These are phyloP conservation scores for Anarsia innoxiella DNA, from an alignment of 2,888 invertebrate species.

Conservation along the genomic window DNA sequence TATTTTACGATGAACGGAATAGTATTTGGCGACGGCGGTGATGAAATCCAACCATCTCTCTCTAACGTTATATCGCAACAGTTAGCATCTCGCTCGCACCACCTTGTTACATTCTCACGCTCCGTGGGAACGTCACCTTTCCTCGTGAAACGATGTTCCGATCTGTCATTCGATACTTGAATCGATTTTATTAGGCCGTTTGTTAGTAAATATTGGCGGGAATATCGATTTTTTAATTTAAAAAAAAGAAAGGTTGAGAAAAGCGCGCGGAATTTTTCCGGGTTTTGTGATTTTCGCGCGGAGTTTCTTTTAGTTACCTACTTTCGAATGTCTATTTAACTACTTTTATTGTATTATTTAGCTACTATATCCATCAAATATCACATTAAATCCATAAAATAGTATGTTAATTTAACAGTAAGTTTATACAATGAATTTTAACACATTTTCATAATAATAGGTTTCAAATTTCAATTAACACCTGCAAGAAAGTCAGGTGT, in stretches of 20 bases:
- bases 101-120: slow-evolving; percentile 5
- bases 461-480: not conserved
- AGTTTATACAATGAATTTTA: too few relatives aligned
- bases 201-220: slow-evolving; percentile 12
- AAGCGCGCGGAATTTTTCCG: too few relatives aligned
- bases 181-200: slow-evolving; percentile 17
- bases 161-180: slow-evolving; percentile 31
- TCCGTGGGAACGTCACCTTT: slow-evolving; percentile 48
- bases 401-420: too few relatives aligned
- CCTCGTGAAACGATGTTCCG: slow-evolving; percentile 30
- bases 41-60: not conserved
- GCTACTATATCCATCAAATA: too few relatives aligned
- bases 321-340: too few relatives aligned
- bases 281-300: too few relatives aligned
- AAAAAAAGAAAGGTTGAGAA: too few relatives aligned
- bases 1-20: not conserved
- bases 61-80: not conserved
- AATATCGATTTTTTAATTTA: too few relatives aligned
- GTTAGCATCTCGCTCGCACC: not conserved
- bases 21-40: not conserved
- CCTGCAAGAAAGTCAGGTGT: slow-evolving; percentile 13
- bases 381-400: too few relatives aligned
- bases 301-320: too few relatives aligned
- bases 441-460: too few relatives aligned
- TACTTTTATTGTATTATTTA: too few relatives aligned